Evolutionary conservation across 2,888 invertebrate species (phyloP).

Genomic region (Junonia oenone): DNA sequence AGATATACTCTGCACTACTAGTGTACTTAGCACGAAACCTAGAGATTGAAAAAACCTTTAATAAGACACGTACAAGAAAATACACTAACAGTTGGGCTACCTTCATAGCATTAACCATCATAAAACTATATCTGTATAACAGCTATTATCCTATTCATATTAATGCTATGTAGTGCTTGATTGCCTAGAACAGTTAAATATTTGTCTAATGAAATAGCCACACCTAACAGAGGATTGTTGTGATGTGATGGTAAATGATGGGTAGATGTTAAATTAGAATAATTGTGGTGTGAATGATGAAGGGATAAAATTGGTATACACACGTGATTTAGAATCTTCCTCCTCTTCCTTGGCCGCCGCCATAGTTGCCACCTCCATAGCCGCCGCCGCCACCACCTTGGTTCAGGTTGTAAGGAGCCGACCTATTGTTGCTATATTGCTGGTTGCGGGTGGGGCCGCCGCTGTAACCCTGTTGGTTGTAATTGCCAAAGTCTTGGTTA

Average conservation of each 20-base stretch:
- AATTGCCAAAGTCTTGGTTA: slow-evolving; percentile 86
- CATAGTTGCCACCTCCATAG: slow-evolving; percentile 48
- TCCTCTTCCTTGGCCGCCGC: slow-evolving; percentile 55
- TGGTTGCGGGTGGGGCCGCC: slow-evolving; percentile 92
- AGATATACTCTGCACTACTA: slow-evolving; percentile 76
- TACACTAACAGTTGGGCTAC: slow-evolving; percentile 53
- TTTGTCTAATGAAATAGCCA: slow-evolving; percentile 15
- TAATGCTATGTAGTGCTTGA: slow-evolving; percentile 70
- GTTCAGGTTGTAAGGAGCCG: slow-evolving; percentile 85
- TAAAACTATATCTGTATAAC: slow-evolving; percentile 43
- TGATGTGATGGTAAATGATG: slow-evolving; percentile 18
- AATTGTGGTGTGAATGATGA: slow-evolving; percentile 35
- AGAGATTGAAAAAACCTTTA: slow-evolving; percentile 77
- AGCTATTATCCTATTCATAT: slow-evolving; percentile 40
- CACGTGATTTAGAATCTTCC: slow-evolving; percentile 54
- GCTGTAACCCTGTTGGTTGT: slow-evolving; percentile 90
- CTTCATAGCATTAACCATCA: slow-evolving; percentile 71
- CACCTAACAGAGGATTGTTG: slow-evolving; percentile 13
- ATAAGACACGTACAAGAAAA: slow-evolving; percentile 56
- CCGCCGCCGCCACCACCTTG: slow-evolving; percentile 79
- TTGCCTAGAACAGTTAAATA: slow-evolving; percentile 17
- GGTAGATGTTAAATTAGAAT: slow-evolving; percentile 15
- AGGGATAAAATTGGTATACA: slow-evolving; percentile 42
- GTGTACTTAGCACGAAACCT: slow-evolving; percentile 80
- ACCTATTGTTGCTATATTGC: slow-evolving; percentile 84